A percentile compares a stretch with the other conserved stretches of the same genome.
Conservation (phyloP, 30 jellyfish, hydroid and myxozoan species). For the Morbakka virulenta region DNA sequence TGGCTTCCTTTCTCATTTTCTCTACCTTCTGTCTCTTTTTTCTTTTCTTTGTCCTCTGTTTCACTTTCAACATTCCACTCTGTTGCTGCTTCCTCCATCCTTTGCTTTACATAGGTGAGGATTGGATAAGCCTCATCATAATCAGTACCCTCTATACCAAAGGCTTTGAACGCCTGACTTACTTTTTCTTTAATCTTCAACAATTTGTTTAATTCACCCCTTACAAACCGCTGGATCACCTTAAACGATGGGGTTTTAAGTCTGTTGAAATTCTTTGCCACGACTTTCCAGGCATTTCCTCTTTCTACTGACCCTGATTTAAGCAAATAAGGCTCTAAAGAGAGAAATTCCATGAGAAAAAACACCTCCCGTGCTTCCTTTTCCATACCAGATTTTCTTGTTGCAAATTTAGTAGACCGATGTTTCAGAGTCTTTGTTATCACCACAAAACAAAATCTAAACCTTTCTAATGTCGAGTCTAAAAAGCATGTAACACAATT, state of each 20-base stretch:
- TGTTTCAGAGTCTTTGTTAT: too few species aligned
- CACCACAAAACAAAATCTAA: too few species aligned
- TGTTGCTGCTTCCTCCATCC: too few species aligned
- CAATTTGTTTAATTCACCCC: conserved; percentile 48
- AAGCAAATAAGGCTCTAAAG: conserved; percentile 39
- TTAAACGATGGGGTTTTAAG: conserved; percentile 20
- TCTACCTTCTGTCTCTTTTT: too few species aligned
- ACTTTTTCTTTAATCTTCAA: conserved; percentile 2
- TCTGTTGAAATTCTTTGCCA: conserved; percentile 19
- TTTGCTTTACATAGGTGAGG: not conserved
- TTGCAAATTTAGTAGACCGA: too few species aligned
- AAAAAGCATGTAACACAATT: too few species aligned
- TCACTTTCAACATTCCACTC: conserved; percentile 2
- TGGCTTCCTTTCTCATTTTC: conserved; percentile 45
- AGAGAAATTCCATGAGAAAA: conserved; percentile 57
- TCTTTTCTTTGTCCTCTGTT: not conserved
- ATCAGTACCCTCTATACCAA: conserved; percentile 37
- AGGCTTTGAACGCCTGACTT: conserved; percentile 37
- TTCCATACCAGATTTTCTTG: too few species aligned
- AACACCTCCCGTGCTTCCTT: too few species aligned
- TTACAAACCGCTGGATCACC: conserved; percentile 45
- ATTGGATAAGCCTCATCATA: conserved; percentile 5
- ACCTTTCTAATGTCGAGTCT: too few species aligned
- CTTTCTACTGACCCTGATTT: conserved; percentile 46
- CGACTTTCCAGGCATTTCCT: conserved; percentile 57